Percentiles rank a stretch among this genome's conserved stretches.
Evolutionary conservation across 2,888 invertebrate species (phyloP).

Genomic region (Drosophila kambysellisi): DNA sequence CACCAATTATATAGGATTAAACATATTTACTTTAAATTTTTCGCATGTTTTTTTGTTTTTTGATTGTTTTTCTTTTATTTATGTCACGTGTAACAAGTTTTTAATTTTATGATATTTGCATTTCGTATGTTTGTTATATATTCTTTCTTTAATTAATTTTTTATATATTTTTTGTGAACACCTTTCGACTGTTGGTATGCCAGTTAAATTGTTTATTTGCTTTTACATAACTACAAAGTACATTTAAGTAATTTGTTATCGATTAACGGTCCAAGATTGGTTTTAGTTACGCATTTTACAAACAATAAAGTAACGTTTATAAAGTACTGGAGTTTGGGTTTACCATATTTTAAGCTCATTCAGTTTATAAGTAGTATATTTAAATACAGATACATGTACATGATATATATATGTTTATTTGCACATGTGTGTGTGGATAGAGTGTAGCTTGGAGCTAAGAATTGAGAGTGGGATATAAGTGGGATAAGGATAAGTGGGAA

Average conservation of each 20-base stretch:
- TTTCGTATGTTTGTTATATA: slow-evolving; percentile 27
- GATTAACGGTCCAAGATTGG: slow-evolving; percentile 67
- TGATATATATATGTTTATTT: slow-evolving; percentile 23
- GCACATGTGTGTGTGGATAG: slow-evolving; percentile 14
- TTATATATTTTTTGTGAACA: slow-evolving; percentile 59
- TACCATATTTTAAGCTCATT: slow-evolving; percentile 73
- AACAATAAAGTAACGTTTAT: slow-evolving; percentile 68
- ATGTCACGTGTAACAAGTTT: slow-evolving; percentile 48
- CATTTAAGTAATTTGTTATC: slow-evolving; percentile 41
- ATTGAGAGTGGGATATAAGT: slow-evolving; percentile 1
- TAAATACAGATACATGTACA: slow-evolving; percentile 39
- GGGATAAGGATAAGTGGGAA: slow-evolving; percentile 9
- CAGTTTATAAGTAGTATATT: slow-evolving; percentile 60
- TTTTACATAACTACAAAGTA: slow-evolving; percentile 50
- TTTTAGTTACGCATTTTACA: slow-evolving; percentile 67
- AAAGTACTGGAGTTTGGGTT: slow-evolving; percentile 67
- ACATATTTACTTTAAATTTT: slow-evolving; percentile 47
- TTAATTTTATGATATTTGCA: slow-evolving; percentile 40
- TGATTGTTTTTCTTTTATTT: slow-evolving; percentile 19
- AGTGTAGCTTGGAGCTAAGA: slow-evolving; percentile 18
- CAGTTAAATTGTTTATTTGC: slow-evolving; percentile 68
- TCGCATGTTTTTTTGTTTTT: slow-evolving; percentile 24
- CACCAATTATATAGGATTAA: slow-evolving; percentile 79
- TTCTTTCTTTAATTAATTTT: slow-evolving; percentile 6
- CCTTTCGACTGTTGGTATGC: slow-evolving; percentile 77